phyloP scores from a whole-genome alignment of 2,113 vertebrate genomes.

The Donacobius atricapilla region DNA sequence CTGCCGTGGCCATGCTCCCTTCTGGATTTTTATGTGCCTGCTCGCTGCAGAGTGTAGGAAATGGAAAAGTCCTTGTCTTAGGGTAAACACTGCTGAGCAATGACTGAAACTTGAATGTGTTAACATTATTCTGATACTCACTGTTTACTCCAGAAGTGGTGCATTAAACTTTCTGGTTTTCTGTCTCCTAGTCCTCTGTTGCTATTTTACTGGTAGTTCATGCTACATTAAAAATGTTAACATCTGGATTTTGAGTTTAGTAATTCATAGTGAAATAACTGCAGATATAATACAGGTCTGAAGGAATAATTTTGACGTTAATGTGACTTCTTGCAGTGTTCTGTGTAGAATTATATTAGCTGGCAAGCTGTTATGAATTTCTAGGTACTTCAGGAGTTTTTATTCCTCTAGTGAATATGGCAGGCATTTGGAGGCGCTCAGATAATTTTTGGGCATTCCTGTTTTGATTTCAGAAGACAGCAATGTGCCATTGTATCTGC shows the following conservation, averaged over 20 bases:
- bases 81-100: not conserved
- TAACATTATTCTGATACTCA: not conserved
- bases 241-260: not conserved
- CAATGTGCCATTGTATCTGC: not conserved
- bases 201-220: not conserved
- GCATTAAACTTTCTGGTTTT: not conserved
- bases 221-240: not conserved
- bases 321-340: not conserved
- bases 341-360: not conserved
- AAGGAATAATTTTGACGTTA: not conserved
- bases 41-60: not conserved
- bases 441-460: not conserved
- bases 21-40: not conserved
- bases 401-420: not conserved
- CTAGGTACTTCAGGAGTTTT: not conserved
- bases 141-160: not conserved
- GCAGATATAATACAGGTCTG: not conserved
- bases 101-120: not conserved
- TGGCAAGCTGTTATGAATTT: not conserved
- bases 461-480: not conserved
- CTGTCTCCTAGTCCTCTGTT: not conserved
- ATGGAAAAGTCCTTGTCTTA: not conserved
- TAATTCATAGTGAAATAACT: not conserved
- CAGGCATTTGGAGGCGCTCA: not conserved
- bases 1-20: not conserved